Conservation (phyloP, 2,113 vertebrate species). For the Gymnocephalus cernua region DNA sequence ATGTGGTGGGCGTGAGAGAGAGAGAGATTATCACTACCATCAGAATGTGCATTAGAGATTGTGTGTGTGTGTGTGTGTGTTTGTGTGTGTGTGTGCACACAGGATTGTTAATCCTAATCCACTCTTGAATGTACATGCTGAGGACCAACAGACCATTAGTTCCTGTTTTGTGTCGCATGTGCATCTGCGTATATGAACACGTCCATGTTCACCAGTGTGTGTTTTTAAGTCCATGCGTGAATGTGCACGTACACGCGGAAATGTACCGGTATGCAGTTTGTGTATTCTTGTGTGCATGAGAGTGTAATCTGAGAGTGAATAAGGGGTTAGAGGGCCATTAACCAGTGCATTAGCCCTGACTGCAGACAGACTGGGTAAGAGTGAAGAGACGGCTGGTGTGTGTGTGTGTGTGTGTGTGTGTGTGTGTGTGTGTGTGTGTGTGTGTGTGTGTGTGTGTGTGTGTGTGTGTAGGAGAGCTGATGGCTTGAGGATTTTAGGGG, state of each 20-base stretch:
- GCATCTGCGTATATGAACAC: constrained; percentile 7
- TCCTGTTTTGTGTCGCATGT: constrained; percentile 10
- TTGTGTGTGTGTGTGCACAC: constrained; percentile 5
- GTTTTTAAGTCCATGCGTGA: background rate
- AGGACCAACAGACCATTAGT: constrained; percentile 58
- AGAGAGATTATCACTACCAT: constrained; percentile 62
- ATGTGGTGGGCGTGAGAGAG: constrained; percentile 13
- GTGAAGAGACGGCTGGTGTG: constrained; percentile 4
- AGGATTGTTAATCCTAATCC: constrained; percentile 77
- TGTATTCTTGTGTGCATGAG: constrained; percentile 19
- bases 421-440: constrained; percentile 21
- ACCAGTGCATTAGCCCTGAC: constrained; percentile 72
- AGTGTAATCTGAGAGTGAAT: constrained; percentile 77
- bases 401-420: constrained; percentile 30
- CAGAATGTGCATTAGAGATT: constrained; percentile 75
- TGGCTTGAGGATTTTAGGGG: constrained; percentile 67
- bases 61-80: constrained; percentile 4
- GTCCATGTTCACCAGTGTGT: background rate
- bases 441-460: constrained; percentile 20
- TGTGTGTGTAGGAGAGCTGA: constrained; percentile 8
- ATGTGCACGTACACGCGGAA: constrained; percentile 8
- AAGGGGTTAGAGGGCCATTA: constrained; percentile 72
- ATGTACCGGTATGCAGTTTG: constrained; percentile 27
- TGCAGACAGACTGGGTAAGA: constrained; percentile 44
- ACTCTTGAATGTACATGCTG: constrained; percentile 54